Percentiles rank a stretch among this genome's conserved stretches.
phyloP scores from a whole-genome alignment of 2,113 vertebrate genomes.

The Corythornis cristatus region DNA sequence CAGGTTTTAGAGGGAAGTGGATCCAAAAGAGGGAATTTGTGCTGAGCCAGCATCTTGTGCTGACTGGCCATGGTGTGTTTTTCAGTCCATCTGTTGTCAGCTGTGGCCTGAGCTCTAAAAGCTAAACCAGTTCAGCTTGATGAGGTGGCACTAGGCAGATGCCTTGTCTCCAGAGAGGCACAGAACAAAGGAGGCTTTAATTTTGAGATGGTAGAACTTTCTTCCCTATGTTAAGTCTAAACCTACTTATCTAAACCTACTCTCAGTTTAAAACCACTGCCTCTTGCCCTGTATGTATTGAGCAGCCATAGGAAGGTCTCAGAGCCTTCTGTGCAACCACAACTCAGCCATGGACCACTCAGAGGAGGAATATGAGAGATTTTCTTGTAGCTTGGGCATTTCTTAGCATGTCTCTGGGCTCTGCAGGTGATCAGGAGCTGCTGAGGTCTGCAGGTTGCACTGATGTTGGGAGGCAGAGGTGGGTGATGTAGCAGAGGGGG shows the following conservation, averaged over 20 bases:
- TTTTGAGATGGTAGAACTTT: background rate
- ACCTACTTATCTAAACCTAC: background rate
- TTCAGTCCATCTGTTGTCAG: background rate
- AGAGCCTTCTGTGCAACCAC: background rate
- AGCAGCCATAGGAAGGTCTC: background rate
- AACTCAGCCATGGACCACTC: background rate
- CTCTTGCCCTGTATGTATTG: background rate
- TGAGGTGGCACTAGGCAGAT: background rate
- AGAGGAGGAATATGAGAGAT: background rate
- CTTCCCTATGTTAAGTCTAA: background rate
- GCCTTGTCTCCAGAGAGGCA: background rate
- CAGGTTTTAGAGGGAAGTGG: background rate
- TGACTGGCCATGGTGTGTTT: background rate
- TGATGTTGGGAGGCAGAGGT: background rate
- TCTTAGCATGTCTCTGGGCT: background rate
- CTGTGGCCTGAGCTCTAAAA: background rate
- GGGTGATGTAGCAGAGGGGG: rapidly evolving
- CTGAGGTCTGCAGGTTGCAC: background rate
- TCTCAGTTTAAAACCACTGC: background rate
- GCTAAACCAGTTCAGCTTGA: background rate
- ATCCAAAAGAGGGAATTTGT: background rate
- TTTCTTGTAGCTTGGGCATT: background rate
- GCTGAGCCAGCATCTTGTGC: background rate
- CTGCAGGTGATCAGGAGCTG: background rate
- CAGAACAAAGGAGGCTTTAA: background rate